Evolutionary conservation across 2,113 vertebrate species (phyloP), one percentile per base, ranked within the genome.

Genomic region (Alaudala cheleensis): DNA sequence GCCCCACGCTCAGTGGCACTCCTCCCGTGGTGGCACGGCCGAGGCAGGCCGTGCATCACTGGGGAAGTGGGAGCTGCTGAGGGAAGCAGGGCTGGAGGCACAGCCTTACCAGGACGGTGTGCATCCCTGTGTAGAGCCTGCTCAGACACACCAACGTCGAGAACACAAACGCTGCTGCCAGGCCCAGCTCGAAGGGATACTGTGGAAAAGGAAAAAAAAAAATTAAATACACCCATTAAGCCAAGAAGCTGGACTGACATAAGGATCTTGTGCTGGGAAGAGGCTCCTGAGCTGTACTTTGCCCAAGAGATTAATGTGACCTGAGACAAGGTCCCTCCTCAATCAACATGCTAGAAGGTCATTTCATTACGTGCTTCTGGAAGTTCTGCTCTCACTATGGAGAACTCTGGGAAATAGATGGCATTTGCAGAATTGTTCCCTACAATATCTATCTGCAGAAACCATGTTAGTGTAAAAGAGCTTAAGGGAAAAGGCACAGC

Each of bases 111-210:
- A 99, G 97, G 17, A 99, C 98, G 0, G 99, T 99, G 98, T 99
- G 99, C 99, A 99, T 99, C 86, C 99, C 99, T 0, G 98, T 99
- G 97, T 99, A 99, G 62, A 99, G 97, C 51, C 99, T 97, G 94
- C 99, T 99, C 95, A 99, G 98, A 94, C 98, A 98, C 97, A 99
- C 99, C 97, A 99, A 80, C 0, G 95, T 94, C 0, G 99, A 99
- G 64, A 99, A 95, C 60, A 98, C 95, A 25, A 98, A 92, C 0
- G 99, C 99, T 44, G 98, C 94, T 29, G 70, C 70, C 91, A 99
- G 93, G 34, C 99, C 99, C 5, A 98, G 93, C 49, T 97, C 97
- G 2, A 99, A 98, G 11, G 98, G 98, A 62, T 99, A 99, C 99
- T 99, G 98, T 13, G 56, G 70, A 95, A 77, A 66, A 7, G 22